Base-by-base conservation (phyloP, 2,888 invertebrate genomes). In the Spicauda simplicius region DNA sequence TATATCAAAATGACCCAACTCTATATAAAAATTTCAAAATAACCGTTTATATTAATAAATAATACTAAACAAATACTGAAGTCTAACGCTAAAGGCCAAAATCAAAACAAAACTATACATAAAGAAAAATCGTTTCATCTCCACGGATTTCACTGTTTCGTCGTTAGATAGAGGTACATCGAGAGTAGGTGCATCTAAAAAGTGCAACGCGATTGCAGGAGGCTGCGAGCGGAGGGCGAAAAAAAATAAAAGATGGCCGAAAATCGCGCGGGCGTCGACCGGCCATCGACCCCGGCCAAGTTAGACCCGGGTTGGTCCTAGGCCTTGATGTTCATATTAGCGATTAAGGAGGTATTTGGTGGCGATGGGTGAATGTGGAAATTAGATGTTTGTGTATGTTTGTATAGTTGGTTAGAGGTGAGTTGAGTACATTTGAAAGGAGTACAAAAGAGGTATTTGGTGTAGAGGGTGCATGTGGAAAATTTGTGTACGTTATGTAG, bases 131-230 rank as follows among this genome's bases (percentile, higher is more conserved):
- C 0, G 14, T 14, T 6, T 0, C 74, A 0, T 45, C 86, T 87
- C 88, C 75, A 83, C 69, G 0, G 20, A 50, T 54, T 69, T 19
- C 70, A 0, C 71, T 85, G 81, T 83, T 68, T 86, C 65, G 82
- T 84, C 84, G 91, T 92, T 93, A 92, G 92, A 93, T 91, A 91
- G 88, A 89, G 88, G 83, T 90, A 90, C 82, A 82, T 82, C 84
- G 80, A 80, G 84, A 91, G 92, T 91, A 92, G 92, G 92, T 89
- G 90, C 89, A 88, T 93, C 92, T 93, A 93, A 92, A 93, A 92
- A 92, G 87, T 90, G 92, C 92, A 90, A 87, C 87, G 81, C 90
- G 90, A 89, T 90, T 88, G 82, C 84, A 77, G 79, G 86, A 83
- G 82, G 81, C 81, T 80, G 83, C 76, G 77, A 72, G 72, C 64